Evolutionary conservation across 2,888 invertebrate genomes (phyloP).

Genomic region (Dusona sp.): DNA sequence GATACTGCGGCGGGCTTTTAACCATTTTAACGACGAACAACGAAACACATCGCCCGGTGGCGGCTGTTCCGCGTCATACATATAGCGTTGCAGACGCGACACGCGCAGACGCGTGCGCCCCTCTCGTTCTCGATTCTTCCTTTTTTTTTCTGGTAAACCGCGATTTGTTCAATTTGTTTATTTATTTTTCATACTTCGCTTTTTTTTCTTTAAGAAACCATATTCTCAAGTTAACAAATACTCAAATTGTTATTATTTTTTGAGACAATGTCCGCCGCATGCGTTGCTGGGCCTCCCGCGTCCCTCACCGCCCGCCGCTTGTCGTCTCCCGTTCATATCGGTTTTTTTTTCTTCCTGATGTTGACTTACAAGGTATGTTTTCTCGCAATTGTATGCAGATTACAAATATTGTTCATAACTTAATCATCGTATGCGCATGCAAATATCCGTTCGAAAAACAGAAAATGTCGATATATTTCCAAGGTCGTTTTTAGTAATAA

Average conservation of each 20-base stretch:
- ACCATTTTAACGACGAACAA: constrained; percentile 6
- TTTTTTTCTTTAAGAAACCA: background rate
- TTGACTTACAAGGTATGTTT: constrained; percentile 11
- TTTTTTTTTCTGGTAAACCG: background rate
- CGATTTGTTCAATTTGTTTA: background rate
- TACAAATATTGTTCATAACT: constrained; percentile 22
- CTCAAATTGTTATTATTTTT: constrained; percentile 6
- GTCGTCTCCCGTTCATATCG: background rate
- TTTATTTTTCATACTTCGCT: background rate
- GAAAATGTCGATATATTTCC: background rate
- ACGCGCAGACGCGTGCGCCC: constrained; percentile 72
- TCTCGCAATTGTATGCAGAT: constrained; percentile 2
- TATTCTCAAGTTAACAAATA: background rate
- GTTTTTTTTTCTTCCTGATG: background rate
- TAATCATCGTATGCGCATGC: constrained; percentile 16
- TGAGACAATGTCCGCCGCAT: background rate
- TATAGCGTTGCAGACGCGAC: constrained; percentile 14
- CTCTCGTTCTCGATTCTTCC: background rate
- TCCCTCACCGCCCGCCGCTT: too few relatives aligned
- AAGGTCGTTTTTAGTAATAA: background rate
- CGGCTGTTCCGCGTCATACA: background rate
- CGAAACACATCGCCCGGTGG: constrained; percentile 34
- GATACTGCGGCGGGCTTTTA: constrained; percentile 80
- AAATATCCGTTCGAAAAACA: background rate
- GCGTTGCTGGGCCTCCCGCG: background rate